phyloP scores from a whole-genome alignment of 2,113 vertebrate species.

The Sylvilagus bachmani region DNA sequence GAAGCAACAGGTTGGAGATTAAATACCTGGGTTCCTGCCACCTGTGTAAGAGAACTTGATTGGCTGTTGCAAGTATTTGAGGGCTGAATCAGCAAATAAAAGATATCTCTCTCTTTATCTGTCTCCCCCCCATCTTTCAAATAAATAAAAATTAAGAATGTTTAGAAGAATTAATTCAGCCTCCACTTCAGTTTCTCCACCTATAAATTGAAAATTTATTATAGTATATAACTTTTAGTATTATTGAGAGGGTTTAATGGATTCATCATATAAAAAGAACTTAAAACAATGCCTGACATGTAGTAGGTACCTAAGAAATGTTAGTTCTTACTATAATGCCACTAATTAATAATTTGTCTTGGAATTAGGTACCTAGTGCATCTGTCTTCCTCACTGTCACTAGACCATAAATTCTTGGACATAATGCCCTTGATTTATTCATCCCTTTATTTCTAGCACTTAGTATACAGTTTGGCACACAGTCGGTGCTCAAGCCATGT shows the following conservation, averaged over 20 bases:
- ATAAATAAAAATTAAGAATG: too few relatives aligned
- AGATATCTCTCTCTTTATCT: too few relatives aligned
- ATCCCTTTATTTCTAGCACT: neutral
- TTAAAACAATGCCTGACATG: neutral
- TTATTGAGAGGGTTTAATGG: neutral
- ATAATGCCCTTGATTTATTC: neutral
- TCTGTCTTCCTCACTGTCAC: neutral
- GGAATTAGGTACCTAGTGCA: neutral
- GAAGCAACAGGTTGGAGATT: too few relatives aligned
- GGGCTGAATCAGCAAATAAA: too few relatives aligned
- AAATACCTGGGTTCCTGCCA: too few relatives aligned
- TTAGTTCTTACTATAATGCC: neutral
- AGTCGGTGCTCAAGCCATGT: neutral
- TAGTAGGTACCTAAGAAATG: neutral
- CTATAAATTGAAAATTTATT: slow-evolving; percentile 35
- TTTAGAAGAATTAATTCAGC: neutral
- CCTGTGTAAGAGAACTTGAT: too few relatives aligned
- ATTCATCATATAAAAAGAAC: neutral
- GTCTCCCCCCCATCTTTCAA: too few relatives aligned
- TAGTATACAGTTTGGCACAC: neutral
- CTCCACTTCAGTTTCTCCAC: slow-evolving; percentile 34
- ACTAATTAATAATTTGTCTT: neutral
- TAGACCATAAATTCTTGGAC: neutral
- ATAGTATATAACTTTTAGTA: neutral
- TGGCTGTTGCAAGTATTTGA: too few relatives aligned